These are phyloP conservation scores for Numenius phaeopus DNA, from an alignment of 2,797 vertebrate genomes.

Conservation along the genomic window DNA sequence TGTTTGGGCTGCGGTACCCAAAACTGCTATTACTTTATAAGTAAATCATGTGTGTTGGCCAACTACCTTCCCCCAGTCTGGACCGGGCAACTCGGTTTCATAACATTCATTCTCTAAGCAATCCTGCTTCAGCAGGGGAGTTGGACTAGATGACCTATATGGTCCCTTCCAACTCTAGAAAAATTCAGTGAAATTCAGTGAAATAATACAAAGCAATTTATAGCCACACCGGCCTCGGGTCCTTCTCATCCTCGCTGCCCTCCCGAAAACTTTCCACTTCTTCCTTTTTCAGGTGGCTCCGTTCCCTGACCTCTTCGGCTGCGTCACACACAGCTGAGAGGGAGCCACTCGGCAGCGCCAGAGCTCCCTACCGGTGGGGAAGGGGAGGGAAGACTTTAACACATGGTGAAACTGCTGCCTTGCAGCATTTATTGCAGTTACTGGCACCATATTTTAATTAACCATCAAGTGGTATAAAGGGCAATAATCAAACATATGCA, in stretches of 20 bases:
- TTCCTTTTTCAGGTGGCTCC: not conserved
- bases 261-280: not conserved
- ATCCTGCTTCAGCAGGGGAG: too few relatives aligned
- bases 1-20: not conserved
- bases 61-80: not conserved
- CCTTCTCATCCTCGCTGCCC: not conserved
- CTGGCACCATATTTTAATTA: not conserved
- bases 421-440: not conserved
- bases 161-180: too few relatives aligned
- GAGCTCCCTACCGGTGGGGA: not conserved
- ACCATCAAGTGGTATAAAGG: not conserved
- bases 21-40: not conserved
- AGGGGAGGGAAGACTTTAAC: not conserved
- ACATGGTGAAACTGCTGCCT: not conserved
- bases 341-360: not conserved
- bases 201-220: not conserved
- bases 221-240: not conserved
- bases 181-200: too few relatives aligned
- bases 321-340: not conserved
- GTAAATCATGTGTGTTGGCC: not conserved
- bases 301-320: not conserved
- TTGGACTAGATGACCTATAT: too few relatives aligned
- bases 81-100: not conserved
- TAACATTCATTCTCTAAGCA: too few relatives aligned
- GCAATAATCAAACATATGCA: not conserved